Evolutionary conservation across 2,113 vertebrate species (phyloP), one percentile per base, ranked within the genome.

Genomic region (Tetrax tetrax): DNA sequence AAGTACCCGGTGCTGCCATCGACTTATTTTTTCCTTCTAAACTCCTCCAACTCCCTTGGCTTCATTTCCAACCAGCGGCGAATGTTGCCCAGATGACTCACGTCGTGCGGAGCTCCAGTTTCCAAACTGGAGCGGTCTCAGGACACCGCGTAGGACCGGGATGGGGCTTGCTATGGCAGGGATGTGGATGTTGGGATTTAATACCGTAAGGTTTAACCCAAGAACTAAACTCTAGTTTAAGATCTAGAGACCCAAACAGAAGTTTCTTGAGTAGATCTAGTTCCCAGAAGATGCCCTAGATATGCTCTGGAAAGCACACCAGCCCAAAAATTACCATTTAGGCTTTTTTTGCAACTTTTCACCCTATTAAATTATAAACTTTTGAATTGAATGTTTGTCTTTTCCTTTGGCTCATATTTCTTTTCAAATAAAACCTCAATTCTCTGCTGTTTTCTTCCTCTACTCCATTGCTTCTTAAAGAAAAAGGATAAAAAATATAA

Each of bases 41-140:
- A 38, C 57, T 14, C 12, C 45, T 69, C 71, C 71, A 28, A 10
- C 24, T 21, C 57, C 51, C 8, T 10, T 2, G 6, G 43, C 15
- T 86, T 53, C 28, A 8, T 76, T 60, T 83, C 87, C 71, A 57
- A 4, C 33, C 60, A 14, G 75, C 0, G 0, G 59, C 8, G 4
- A 74, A 18, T 12, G 5, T 29, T 48, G 35, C 75, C 57, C 75
- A 14, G 41, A 33, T 57, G 66, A 56, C 61, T 65, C 82, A 1
- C 0, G 10, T 3, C 43, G 14, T 0, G 0, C 1, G 7, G 41
- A 74, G 17, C 90, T 78, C 70, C n/a, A n/a, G 17, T 27, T 70
- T 31, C 65, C 54, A 20, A 10, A 66, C 8, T 0, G 0, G 37
- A 69, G 54, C 2, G 0, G 15, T 7, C 33, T 21, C 25, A 87